Conservation (phyloP, 37 sponge, comb jelly and placozoan species). For the Crambe crambe region DNA sequence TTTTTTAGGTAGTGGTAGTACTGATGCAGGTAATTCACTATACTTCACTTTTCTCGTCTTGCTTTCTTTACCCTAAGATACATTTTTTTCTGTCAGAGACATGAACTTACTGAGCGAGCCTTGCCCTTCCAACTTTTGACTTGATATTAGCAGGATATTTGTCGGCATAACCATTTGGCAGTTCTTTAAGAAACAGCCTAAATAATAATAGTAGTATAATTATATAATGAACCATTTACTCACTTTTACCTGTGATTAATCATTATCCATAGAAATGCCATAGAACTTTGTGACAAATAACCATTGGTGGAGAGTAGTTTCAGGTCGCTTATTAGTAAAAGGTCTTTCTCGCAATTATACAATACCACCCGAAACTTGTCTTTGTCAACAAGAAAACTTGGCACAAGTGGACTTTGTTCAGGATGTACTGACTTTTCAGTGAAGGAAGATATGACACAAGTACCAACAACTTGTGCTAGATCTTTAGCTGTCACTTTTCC, state of each 20-base stretch:
- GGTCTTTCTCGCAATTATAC: background rate
- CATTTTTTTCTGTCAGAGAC: too few species aligned
- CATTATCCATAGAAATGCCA: background rate
- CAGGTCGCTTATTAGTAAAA: background rate
- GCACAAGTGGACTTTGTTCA: background rate
- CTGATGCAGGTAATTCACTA: too few species aligned
- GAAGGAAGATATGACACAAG: background rate
- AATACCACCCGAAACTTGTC: background rate
- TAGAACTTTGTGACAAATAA: background rate
- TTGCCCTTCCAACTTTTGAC: too few species aligned
- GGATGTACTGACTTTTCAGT: background rate
- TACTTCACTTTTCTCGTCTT: too few species aligned
- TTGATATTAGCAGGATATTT: too few species aligned
- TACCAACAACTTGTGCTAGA: background rate
- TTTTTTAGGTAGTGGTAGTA: too few species aligned
- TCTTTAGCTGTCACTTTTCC: background rate
- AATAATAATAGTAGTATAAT: too few species aligned
- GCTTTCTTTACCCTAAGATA: too few species aligned
- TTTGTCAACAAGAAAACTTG: background rate
- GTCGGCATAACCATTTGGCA: too few species aligned
- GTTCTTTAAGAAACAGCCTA: too few species aligned
- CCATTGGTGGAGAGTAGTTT: background rate
- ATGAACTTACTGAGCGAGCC: too few species aligned
- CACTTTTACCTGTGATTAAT: background rate
- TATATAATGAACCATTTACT: too few species aligned